These are phyloP conservation scores for Brachynemurus nebulosus DNA, from an alignment of 2,888 invertebrate species.

Conservation along the genomic window DNA sequence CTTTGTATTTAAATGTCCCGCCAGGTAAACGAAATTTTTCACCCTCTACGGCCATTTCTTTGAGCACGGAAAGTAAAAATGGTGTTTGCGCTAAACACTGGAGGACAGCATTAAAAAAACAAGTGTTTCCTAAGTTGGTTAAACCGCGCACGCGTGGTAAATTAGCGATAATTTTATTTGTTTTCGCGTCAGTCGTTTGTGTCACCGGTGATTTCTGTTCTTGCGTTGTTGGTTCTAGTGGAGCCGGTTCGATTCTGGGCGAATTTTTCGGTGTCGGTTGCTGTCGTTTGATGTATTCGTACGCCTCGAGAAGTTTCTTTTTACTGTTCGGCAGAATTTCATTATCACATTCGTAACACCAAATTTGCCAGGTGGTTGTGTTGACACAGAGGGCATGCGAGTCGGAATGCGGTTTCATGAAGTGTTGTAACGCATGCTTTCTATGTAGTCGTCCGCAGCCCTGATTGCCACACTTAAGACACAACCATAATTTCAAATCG, in stretches of 20 bases:
- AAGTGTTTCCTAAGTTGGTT: constrained; percentile 87
- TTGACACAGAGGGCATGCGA: constrained; percentile 60
- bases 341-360: constrained; percentile 67
- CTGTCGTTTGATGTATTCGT: constrained; percentile 56
- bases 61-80: constrained; percentile 50
- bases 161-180: constrained; percentile 7
- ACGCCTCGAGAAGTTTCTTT: constrained; percentile 57
- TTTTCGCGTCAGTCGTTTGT: neutral
- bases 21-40: constrained; percentile 60
- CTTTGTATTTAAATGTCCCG: constrained; percentile 42
- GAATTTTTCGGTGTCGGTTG: constrained; percentile 13
- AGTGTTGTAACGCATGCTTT: constrained; percentile 63
- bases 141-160: constrained; percentile 60
- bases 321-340: constrained; percentile 45
- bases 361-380: constrained; percentile 54
- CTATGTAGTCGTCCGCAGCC: constrained; percentile 55
- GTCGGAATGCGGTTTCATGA: constrained; percentile 59
- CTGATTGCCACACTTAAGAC: constrained; percentile 66
- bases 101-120: constrained; percentile 93
- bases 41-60: constrained; percentile 52
- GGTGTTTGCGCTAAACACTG: constrained; percentile 85
- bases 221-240: constrained; percentile 2
- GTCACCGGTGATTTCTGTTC: neutral
- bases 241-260: neutral
- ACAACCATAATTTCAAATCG: constrained; percentile 55